These are phyloP conservation scores for Lophura swinhoii DNA, from an alignment of 2,797 vertebrate genomes.

Conservation along the genomic window DNA sequence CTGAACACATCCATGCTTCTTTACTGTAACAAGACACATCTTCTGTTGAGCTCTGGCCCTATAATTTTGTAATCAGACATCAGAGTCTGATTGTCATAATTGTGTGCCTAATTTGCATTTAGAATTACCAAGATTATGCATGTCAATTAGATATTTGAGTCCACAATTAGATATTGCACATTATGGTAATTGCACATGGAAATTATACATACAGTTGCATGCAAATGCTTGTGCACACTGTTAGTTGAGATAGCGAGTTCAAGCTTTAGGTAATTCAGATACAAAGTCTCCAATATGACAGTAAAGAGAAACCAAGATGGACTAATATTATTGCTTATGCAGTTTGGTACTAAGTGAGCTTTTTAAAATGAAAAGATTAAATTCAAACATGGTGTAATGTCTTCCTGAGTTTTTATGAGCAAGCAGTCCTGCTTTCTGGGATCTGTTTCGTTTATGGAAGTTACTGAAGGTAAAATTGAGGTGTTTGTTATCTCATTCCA, in stretches of 20 bases:
- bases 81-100: constrained; percentile 62
- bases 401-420: neutral
- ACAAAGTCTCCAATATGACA: neutral
- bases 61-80: constrained; percentile 63
- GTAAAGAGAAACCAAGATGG: neutral
- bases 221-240: neutral
- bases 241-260: neutral
- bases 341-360: neutral
- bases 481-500: neutral
- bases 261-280: neutral
- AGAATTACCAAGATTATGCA: constrained; percentile 45
- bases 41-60: constrained; percentile 27
- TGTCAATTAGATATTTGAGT: constrained; percentile 48
- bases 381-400: neutral
- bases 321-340: neutral
- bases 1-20: neutral
- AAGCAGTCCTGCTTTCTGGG: neutral
- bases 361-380: neutral
- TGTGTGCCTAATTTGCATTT: constrained; percentile 51
- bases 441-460: neutral
- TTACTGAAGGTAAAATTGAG: neutral
- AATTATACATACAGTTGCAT: neutral
- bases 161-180: constrained; percentile 37
- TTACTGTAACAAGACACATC: neutral
- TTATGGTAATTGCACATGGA: constrained; percentile 25